Base-by-base conservation (phyloP, 2,888 invertebrate species). In the Apomyelois bistriatella region DNA sequence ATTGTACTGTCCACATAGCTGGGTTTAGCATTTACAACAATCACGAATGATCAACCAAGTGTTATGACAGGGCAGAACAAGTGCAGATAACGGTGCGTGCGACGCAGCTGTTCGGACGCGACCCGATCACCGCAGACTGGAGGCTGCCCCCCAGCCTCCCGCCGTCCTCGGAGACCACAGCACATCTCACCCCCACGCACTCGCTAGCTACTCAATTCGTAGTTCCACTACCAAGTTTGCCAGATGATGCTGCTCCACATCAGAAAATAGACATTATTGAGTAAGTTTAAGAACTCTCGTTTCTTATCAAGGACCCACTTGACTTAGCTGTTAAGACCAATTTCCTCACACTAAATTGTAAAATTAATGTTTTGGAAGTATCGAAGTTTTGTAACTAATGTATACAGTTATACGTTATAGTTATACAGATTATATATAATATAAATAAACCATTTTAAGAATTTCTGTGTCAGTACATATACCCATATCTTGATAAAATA, bases 51-150 rank as follows among this genome's bases (percentile, higher is more conserved):
- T 12, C 2, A 37, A 37, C 4, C 9, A 37, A 12, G 36, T 37
- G 22, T 22, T 22, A 22, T 22, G 15, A 38, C 53, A 82, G 83
- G 53, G 51, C 74, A 0, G 56, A 65, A 0, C 52, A 62, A 0
- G 53, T 79, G 9, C 53, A 56, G 0, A 35, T 84, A 36, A 40
- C 52, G 1, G n/a, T 83, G 1, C 67, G 64, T 10, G 78, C 75
- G 6, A 83, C 79, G 8, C 85, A 81, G 59, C 60, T 82, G 56
- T 72, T 59, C 42, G 82, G 82, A 0, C 38, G 53, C 13, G 59
- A 63, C 3, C 58, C 56, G 3, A 51, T 71, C n/a, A 35, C 3
- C 12, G 69, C 68, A n/a, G 1, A 8, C 5, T 77, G 76, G 76
- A 50, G 13, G 10, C 47, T 62, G n/a, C 57, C 67, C 1, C 40